Evolutionary conservation across 2,113 vertebrate species (phyloP), one percentile per base, ranked within the genome.

Genomic region (Rhadina sibilatrix): DNA sequence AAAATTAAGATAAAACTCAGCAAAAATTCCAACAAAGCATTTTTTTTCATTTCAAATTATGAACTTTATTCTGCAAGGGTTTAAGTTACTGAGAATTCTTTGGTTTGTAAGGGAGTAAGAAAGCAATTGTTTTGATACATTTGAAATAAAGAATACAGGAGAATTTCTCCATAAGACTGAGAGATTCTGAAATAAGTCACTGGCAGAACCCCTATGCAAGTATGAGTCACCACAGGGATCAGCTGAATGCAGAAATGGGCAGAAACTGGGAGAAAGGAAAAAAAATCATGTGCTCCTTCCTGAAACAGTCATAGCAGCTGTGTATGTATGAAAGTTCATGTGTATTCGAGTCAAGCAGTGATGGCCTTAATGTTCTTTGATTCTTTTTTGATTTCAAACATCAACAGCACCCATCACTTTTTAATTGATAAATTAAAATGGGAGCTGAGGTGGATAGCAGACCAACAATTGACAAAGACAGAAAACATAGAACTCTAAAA

Each of bases 121-220:
- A 4, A 1, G 7, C 9, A 77, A 47, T 2, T 11, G 7, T 56
- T 71, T 33, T 44, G 16, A 56, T 44, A 33, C 0, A 2, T 54
- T 65, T 68, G 12, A 68, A 83, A 68, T 24, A 53, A 54, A 50
- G 27, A 77, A 40, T 56, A 22, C 15, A 22, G 5, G 23, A 40
- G 9, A 57, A 2, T 46, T 63, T 65, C 9, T 89, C 31, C 6
- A 25, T 46, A 49, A 17, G 20, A 59, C 6, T 53, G 35, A 54
- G 3, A 35, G 1, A 33, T 64, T 53, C 44, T 82, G 56, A 82
- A 66, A 84, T 65, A 40, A 8, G 24, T 77, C 16, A 18, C 6
- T 37, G 42, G 6, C 5, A 84, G 20, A 87, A 77, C 6, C 24
- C 38, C 12, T 12, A 0, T 14, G 9, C 11, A 60, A 19, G 5